Evolutionary conservation across 2,888 invertebrate species (phyloP).

Genomic region (Torymus texanus): DNA sequence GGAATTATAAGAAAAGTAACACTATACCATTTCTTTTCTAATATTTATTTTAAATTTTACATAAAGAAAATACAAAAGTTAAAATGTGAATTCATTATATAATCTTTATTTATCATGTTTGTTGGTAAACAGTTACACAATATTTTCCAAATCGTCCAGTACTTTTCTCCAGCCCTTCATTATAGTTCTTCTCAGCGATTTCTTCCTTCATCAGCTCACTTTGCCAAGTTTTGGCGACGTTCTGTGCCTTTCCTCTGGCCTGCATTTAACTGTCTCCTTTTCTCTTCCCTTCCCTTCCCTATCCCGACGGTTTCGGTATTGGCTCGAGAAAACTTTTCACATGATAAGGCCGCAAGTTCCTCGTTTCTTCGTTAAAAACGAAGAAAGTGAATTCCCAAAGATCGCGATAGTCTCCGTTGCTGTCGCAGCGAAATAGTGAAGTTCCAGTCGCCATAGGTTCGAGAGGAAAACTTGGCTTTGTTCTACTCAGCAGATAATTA

Average conservation of each 20-base stretch:
- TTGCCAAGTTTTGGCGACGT: constrained; percentile 16
- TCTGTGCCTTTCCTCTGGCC: constrained; percentile 26
- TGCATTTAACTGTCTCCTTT: constrained; percentile 45
- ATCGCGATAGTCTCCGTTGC: constrained; percentile 8
- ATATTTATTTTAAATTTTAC: no score
- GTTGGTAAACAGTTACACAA: no score
- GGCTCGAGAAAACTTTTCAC: constrained; percentile 62
- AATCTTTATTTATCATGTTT: no score
- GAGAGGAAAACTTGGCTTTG: constrained; percentile 8
- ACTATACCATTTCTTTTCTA: no score
- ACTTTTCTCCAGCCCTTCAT: no score
- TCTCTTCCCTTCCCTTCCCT: constrained; percentile 20
- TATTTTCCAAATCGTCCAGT: no score
- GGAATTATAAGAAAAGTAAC: no score
- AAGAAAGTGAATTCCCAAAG: constrained; percentile 16
- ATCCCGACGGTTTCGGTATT: constrained; percentile 48
- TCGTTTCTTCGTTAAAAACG: constrained; percentile 30
- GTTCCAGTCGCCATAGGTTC: background rate
- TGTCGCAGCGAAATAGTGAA: constrained; percentile 6
- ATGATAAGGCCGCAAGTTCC: constrained; percentile 60
- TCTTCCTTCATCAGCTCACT: no score
- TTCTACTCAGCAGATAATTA: constrained; percentile 16
- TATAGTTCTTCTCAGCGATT: no score
- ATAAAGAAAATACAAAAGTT: no score
- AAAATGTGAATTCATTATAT: no score